These are phyloP conservation scores for Paratrypauchen microcephalus DNA, from an alignment of 2,797 vertebrate genomes.

Conservation along the genomic window DNA sequence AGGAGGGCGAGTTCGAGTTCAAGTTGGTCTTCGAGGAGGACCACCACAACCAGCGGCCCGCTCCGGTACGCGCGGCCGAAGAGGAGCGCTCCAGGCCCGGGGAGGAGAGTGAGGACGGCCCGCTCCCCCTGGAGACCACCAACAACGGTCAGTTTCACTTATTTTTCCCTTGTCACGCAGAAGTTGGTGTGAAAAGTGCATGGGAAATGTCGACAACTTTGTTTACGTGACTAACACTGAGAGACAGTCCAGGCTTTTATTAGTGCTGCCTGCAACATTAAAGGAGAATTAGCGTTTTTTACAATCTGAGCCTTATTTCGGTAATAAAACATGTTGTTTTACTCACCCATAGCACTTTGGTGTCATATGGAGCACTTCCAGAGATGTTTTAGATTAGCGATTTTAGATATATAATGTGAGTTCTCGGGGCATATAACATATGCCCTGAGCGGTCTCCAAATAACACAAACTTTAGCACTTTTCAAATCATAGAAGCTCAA, in stretches of 20 bases:
- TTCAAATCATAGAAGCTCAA: too few relatives aligned
- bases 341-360: too few relatives aligned
- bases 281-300: too few relatives aligned
- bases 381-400: too few relatives aligned
- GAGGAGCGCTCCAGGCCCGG: slow-evolving; percentile 54
- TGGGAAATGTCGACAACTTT: not conserved
- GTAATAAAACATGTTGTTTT: too few relatives aligned
- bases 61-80: slow-evolving; percentile 58
- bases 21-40: slow-evolving; percentile 91
- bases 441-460: too few relatives aligned
- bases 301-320: too few relatives aligned
- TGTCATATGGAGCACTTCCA: too few relatives aligned
- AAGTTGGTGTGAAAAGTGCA: not conserved
- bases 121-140: slow-evolving; percentile 57
- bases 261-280: too few relatives aligned
- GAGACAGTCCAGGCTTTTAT: not conserved
- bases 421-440: too few relatives aligned
- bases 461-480: too few relatives aligned
- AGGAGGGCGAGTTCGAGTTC: slow-evolving; percentile 93
- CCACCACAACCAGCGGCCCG: slow-evolving; percentile 70
- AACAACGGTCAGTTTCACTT: slow-evolving; percentile 59
- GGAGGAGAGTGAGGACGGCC: slow-evolving; percentile 57
- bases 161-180: not conserved
- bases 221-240: not conserved
- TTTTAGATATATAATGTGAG: too few relatives aligned